Evolutionary conservation across 2,113 vertebrate genomes (phyloP), one percentile per base, ranked within the genome.

Genomic region (Pipra filicauda): DNA sequence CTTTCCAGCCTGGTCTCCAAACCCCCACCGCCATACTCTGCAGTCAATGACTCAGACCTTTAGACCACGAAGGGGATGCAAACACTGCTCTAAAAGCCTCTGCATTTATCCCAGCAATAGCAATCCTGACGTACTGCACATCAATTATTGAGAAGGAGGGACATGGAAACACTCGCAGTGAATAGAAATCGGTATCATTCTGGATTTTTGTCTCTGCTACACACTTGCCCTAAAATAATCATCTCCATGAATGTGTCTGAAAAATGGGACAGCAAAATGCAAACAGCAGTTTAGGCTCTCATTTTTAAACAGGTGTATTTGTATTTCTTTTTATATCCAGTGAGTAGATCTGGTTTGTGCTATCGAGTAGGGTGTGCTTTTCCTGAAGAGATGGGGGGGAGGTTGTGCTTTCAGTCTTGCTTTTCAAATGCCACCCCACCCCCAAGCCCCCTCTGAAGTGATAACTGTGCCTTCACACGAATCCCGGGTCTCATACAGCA

Each of bases 151-250:
- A 89, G n/a, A 48, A 78, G 51, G n/a, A 91, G 49, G n/a, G 69
- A 74, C 48, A 48, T 0, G 0, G 74, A 70, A 81, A 30, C 0
- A 0, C 69, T 64, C 66, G 15, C 76, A 70, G n/a, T 41, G 35
- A 82, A 48, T 1, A 76, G 59, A 86, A 43, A 59, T 35, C 41
- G 20, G 67, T 64, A 82, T 37, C 21, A 41, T 66, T 85, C 78
- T 62, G 71, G n/a, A 85, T 90, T 89, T 84, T 84, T n/a, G 23
- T 55, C 64, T 88, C 59, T 86, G 79, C 64, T 64, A 67, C 3
- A 0, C 18, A 37, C 54, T 62, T 76, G 28, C 33, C 74, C 61
- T 75, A 49, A 72, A 91, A 80, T 24, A 73, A 88, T 67, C 33
- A n/a, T 27, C 86, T 76, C 59, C 11, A 21, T 3, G 1, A 88